Evolutionary conservation across 2,888 invertebrate species (phyloP).

Genomic region (Nipponacmea schrenckii): DNA sequence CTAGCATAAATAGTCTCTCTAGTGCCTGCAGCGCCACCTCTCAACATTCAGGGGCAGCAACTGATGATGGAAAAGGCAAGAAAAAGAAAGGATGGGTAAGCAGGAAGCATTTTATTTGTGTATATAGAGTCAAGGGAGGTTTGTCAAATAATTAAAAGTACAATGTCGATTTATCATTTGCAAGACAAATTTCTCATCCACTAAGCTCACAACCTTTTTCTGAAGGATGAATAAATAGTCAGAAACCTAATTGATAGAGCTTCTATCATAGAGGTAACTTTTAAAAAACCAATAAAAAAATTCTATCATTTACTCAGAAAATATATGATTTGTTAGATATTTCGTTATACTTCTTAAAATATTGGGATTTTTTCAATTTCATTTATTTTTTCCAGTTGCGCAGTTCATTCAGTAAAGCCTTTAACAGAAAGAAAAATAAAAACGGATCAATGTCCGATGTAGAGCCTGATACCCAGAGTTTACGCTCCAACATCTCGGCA

Average conservation of each 20-base stretch:
- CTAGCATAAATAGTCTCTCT: constrained; percentile 85
- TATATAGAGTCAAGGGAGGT: not conserved
- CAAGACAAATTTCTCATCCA: too few relatives aligned
- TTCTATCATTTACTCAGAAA: too few relatives aligned
- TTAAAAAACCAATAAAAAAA: too few relatives aligned
- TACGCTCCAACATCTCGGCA: constrained; percentile 70
- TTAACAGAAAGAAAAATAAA: constrained; percentile 72
- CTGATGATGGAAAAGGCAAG: constrained; percentile 78
- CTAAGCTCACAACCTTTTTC: too few relatives aligned
- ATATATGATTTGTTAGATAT: too few relatives aligned
- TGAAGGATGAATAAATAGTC: too few relatives aligned
- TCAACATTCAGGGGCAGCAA: constrained; percentile 66
- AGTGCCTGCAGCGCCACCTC: constrained; percentile 79
- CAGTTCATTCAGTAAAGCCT: constrained; percentile 97
- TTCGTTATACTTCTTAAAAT: too few relatives aligned
- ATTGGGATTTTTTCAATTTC: too few relatives aligned
- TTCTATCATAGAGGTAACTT: too few relatives aligned
- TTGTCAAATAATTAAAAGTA: too few relatives aligned
- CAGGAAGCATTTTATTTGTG: constrained; percentile 22
- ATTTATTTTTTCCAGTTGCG: constrained; percentile 77
- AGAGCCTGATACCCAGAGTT: constrained; percentile 68
- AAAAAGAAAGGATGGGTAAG: constrained; percentile 90
- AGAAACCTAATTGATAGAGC: too few relatives aligned
- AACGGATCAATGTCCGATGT: constrained; percentile 70
- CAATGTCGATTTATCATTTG: too few relatives aligned